phyloP scores from a whole-genome alignment of 2,888 invertebrate genomes.

The Pammene fasciana region DNA sequence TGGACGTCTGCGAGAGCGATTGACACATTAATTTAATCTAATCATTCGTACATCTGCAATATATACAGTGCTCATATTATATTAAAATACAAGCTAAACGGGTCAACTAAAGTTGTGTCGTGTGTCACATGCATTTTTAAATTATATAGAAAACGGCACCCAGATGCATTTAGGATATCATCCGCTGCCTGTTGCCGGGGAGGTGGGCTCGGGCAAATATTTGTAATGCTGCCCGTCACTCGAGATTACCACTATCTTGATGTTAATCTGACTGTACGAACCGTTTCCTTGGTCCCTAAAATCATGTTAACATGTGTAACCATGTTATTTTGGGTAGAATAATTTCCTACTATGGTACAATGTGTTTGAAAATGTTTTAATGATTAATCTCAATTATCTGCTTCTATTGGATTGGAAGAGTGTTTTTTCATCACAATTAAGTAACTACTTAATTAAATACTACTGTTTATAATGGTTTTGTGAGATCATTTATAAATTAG shows the following conservation, averaged over 20 bases:
- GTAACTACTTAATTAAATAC: no score
- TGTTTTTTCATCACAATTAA: no score
- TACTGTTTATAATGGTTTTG: no score
- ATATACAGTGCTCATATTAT: no score
- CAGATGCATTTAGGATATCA: conserved; percentile 27
- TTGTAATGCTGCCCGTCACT: conserved; percentile 39
- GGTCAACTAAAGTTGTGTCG: no score
- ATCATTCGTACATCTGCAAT: no score
- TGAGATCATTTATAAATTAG: no score
- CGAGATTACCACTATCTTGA: conserved; percentile 40
- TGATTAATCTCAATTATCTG: not conserved
- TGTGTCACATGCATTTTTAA: conserved; percentile 24
- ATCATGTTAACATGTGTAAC: conserved; percentile 12
- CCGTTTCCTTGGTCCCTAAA: conserved; percentile 27
- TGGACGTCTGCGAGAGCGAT: no score
- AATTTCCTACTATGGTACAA: not conserved
- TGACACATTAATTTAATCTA: no score
- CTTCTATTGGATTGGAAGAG: no score
- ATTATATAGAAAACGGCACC: no score
- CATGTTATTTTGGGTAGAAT: not conserved
- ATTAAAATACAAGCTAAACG: no score
- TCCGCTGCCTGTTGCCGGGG: conserved; percentile 27
- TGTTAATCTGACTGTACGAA: conserved; percentile 37
- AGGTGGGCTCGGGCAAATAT: conserved; percentile 35
- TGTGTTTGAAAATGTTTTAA: not conserved